Conservation (phyloP, 37 sponge, comb jelly and placozoan genomes). For the Halisarca cf. caerulea region DNA sequence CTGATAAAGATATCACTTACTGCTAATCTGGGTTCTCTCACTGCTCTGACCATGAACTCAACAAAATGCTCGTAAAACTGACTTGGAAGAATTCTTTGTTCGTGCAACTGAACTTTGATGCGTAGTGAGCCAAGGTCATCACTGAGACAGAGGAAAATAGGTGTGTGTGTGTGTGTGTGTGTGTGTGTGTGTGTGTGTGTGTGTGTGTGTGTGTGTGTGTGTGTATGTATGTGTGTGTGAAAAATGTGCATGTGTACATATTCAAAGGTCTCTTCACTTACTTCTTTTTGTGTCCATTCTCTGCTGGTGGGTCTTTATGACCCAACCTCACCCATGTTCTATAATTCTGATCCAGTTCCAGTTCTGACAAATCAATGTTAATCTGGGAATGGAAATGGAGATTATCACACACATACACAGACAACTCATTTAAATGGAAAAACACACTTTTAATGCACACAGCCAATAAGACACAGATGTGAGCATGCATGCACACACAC, state of each 20-base stretch:
- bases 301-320: slow-evolving; percentile 49
- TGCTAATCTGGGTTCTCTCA: not conserved
- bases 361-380: slow-evolving; percentile 62
- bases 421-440: not conserved
- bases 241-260: too few relatives aligned
- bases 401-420: not conserved
- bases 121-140: slow-evolving; percentile 84
- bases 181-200: too few relatives aligned
- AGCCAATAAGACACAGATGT: not conserved
- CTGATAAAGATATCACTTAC: slow-evolving; percentile 15
- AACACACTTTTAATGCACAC: not conserved
- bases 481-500: not conserved
- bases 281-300: slow-evolving; percentile 52
- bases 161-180: not conserved
- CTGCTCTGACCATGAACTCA: slow-evolving; percentile 67
- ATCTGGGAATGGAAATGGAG: slow-evolving; percentile 29
- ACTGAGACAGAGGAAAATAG: slow-evolving; percentile 2
- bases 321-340: slow-evolving; percentile 77
- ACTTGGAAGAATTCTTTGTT: slow-evolving; percentile 73
- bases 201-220: too few relatives aligned
- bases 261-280: slow-evolving; percentile 22
- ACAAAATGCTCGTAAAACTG: slow-evolving; percentile 66
- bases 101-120: slow-evolving; percentile 75
- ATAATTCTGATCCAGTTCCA: slow-evolving; percentile 68
- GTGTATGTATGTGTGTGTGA: too few relatives aligned